Evolutionary conservation across 92 coral and sea anemone genomes (phyloP), one percentile per base, ranked within the genome.

Genomic region (Meandrina meandrites): DNA sequence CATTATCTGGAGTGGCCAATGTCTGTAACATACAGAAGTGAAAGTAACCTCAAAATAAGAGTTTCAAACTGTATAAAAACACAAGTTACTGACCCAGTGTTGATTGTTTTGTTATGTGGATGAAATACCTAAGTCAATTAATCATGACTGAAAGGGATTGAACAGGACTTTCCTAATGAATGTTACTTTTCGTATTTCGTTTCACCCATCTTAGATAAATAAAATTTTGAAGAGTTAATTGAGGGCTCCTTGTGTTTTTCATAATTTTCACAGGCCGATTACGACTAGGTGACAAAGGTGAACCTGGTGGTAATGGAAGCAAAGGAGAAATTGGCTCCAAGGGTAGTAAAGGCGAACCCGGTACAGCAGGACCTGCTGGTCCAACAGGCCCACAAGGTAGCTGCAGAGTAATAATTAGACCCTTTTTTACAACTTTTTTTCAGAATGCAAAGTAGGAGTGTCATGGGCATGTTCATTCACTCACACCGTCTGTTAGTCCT

Each of bases 381-480:
- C 62, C 57, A 21, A 32, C 62, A 48, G 88, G 88, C 7, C 62
- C 66, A 19, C 67, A 71, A 85, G 88, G 88, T 28, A 31, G 64
- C 68, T 60, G 31, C 31, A 12, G 68, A 60, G 68, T 22, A 60
- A 24, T 22, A n/a, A 60, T 60, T 60, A 60, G 1, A 6, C n/a
- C n/a, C n/a, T n/a, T n/a, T n/a, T n/a, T n/a, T n/a, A n/a, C n/a
- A n/a, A n/a, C n/a, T n/a, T n/a, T n/a, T n/a, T n/a, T n/a, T n/a
- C n/a, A n/a, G n/a, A n/a, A n/a, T n/a, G n/a, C n/a, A n/a, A n/a
- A n/a, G n/a, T n/a, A n/a, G n/a, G n/a, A n/a, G n/a, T n/a, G n/a
- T n/a, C n/a, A n/a, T n/a, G n/a, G n/a, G n/a, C n/a, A n/a, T n/a
- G n/a, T n/a, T n/a, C n/a, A n/a, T n/a, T n/a, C n/a, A n/a, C n/a